Percentiles rank a stretch among this genome's conserved stretches.
Conservation (phyloP, 2,888 invertebrate species). For the Tenthredo livida region DNA sequence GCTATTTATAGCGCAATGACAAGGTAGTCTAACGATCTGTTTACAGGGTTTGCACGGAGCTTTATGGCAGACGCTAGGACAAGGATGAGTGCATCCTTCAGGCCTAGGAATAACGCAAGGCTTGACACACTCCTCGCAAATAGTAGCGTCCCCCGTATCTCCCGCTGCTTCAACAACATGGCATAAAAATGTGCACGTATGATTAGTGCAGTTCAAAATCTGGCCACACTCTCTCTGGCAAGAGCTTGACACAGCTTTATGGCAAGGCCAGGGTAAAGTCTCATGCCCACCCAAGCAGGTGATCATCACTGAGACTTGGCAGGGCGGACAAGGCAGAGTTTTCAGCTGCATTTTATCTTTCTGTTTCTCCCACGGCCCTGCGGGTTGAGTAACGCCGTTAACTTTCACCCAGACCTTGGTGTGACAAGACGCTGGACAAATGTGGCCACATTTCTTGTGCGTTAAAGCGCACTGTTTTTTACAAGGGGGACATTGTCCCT, state of each 20-base stretch:
- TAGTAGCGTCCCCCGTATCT: conserved; percentile 63
- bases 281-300: conserved; percentile 89
- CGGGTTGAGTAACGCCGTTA: conserved; percentile 80
- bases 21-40: conserved; percentile 84
- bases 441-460: conserved; percentile 83
- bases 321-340: conserved; percentile 85
- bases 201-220: conserved; percentile 87
- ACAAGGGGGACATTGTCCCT: conserved; percentile 91
- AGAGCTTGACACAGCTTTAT: conserved; percentile 85
- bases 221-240: conserved; percentile 91
- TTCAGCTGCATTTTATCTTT: conserved; percentile 77
- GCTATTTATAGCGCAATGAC: conserved; percentile 91
- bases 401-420: conserved; percentile 85
- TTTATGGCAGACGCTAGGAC: conserved; percentile 86
- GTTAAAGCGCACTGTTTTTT: conserved; percentile 85
- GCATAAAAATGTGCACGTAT: conserved; percentile 86
- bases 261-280: conserved; percentile 84
- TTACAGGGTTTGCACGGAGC: conserved; percentile 89
- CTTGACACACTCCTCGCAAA: conserved; percentile 82
- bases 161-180: conserved; percentile 82
- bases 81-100: conserved; percentile 87
- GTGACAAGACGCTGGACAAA: conserved; percentile 88
- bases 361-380: conserved; percentile 84
- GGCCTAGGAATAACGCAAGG: conserved; percentile 85
- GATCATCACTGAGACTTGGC: conserved; percentile 85